Evolutionary conservation across 1,140 invertebrate species (phyloP).

Genomic region (Euglossa dilemma): DNA sequence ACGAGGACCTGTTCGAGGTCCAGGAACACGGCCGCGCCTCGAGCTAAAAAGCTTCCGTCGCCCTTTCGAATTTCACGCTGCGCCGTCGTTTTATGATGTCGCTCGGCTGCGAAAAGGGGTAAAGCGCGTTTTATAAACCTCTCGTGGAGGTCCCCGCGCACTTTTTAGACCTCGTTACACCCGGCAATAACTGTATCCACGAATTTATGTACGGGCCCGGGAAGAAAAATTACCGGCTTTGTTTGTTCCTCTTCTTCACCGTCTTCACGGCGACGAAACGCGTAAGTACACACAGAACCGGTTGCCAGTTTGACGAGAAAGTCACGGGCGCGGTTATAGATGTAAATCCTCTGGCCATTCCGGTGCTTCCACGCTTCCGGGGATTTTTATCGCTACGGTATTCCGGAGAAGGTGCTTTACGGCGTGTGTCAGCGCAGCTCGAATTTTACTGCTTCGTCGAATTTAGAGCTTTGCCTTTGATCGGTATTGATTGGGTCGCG

Average conservation of each 20-base stretch:
- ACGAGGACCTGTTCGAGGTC: neutral
- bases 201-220: neutral
- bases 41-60: slow-evolving; percentile 10
- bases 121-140: slow-evolving; percentile 30
- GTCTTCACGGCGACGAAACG: neutral
- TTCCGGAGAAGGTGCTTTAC: too few relatives aligned
- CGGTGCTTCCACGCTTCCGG: too few relatives aligned
- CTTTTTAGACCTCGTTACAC: slow-evolving; percentile 1
- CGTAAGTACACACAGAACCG: too few relatives aligned
- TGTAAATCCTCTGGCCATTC: too few relatives aligned
- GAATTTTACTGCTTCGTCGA: too few relatives aligned
- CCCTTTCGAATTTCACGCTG: slow-evolving; percentile 7
- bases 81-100: slow-evolving; percentile 21
- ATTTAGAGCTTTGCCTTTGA: too few relatives aligned
- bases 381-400: too few relatives aligned
- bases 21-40: neutral
- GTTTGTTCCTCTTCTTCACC: neutral
- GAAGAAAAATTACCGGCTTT: neutral
- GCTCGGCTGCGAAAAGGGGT: neutral
- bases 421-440: too few relatives aligned
- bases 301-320: neutral
- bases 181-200: neutral
- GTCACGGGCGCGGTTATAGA: too few relatives aligned
- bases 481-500: too few relatives aligned
- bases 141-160: neutral